These are phyloP conservation scores for Agriotes lineatus DNA, from an alignment of 2,888 invertebrate species.

Conservation along the genomic window DNA sequence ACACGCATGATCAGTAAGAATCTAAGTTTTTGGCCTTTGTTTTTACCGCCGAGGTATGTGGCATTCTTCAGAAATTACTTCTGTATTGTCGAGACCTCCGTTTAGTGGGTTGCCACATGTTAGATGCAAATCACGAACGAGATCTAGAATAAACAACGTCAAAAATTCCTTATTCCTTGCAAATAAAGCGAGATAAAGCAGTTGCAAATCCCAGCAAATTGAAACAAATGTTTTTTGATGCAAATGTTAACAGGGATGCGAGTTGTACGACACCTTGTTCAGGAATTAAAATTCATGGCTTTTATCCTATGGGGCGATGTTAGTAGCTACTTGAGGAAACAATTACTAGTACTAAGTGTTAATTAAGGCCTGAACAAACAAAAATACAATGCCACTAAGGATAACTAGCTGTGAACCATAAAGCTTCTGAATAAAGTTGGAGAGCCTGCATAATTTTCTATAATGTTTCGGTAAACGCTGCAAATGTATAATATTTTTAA, in stretches of 20 bases:
- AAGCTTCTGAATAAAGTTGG: no score
- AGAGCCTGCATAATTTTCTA: no score
- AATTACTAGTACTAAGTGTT: no score
- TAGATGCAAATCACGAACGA: constrained; percentile 4
- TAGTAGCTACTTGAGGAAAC: no score
- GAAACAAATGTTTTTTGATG: constrained; percentile 8
- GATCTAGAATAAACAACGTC: background rate
- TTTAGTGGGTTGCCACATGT: constrained; percentile 1
- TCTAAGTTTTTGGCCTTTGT: constrained; percentile 11
- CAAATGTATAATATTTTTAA: no score
- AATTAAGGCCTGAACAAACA: no score
- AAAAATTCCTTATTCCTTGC: background rate
- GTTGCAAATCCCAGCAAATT: background rate
- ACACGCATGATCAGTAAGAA: constrained; percentile 1
- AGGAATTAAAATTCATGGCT: background rate
- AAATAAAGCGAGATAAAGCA: no score
- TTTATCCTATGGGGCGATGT: background rate
- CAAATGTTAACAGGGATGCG: background rate
- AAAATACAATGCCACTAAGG: no score
- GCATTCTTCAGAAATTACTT: background rate
- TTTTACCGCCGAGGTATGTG: background rate
- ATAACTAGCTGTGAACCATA: no score
- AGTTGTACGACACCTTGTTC: background rate
- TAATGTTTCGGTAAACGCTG: no score
- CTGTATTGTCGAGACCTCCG: background rate